Percentiles rank a stretch among this genome's conserved stretches.
Evolutionary conservation across 2,888 invertebrate genomes (phyloP).

Genomic region (Panopea generosa): DNA sequence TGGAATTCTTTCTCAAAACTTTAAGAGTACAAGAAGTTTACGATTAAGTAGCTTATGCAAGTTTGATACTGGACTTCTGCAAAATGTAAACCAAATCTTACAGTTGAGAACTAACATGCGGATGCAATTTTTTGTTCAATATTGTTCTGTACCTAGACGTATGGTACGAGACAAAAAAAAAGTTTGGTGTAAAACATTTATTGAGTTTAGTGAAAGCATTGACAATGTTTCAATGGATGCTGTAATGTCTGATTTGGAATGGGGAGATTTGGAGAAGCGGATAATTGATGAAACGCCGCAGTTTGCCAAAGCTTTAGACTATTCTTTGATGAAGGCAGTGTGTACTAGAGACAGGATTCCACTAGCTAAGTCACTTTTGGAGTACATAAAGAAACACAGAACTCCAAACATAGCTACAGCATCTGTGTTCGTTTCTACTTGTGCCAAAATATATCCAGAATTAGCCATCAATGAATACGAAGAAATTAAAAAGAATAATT

Average conservation of each 20-base stretch:
- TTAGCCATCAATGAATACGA: slow-evolving; percentile 4
- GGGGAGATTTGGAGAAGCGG: neutral
- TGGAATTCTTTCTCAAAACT: too few relatives aligned
- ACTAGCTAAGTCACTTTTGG: slow-evolving; percentile 5
- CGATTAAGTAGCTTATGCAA: too few relatives aligned
- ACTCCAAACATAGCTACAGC: neutral
- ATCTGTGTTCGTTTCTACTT: neutral
- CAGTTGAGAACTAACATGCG: too few relatives aligned
- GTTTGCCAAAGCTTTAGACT: slow-evolving; percentile 1
- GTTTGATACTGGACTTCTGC: too few relatives aligned
- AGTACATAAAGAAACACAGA: neutral
- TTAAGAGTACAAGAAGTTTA: too few relatives aligned
- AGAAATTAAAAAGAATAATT: neutral
- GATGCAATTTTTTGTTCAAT: too few relatives aligned
- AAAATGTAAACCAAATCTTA: too few relatives aligned
- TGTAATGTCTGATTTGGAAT: neutral
- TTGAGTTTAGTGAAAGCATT: too few relatives aligned
- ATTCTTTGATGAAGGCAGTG: slow-evolving; percentile 5
- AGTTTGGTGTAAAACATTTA: too few relatives aligned
- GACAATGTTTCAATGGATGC: too few relatives aligned
- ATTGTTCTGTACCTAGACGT: too few relatives aligned
- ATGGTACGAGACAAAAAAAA: too few relatives aligned
- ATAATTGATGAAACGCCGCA: neutral
- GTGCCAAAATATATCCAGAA: neutral
- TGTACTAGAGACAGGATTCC: neutral